phyloP scores from a whole-genome alignment of 2,888 invertebrate species.

The Ditula angustiorana region DNA sequence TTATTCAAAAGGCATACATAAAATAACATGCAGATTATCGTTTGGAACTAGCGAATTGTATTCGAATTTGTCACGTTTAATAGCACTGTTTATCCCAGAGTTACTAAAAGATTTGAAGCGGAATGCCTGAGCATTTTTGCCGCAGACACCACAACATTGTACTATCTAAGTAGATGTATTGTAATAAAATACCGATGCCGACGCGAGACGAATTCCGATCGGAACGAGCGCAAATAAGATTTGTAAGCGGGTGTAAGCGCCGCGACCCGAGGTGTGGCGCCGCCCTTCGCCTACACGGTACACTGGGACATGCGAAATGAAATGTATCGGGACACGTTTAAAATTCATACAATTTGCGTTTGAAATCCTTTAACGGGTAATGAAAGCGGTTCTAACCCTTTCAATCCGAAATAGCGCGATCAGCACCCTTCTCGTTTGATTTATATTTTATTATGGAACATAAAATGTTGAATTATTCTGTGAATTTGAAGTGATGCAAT shows the following conservation, averaged over 20 bases:
- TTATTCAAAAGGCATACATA: not conserved
- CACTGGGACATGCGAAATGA: conserved; percentile 52
- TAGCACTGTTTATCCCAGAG: conserved; percentile 7
- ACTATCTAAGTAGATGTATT: conserved; percentile 45
- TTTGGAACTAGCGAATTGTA: not conserved
- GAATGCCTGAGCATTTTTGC: conserved; percentile 17
- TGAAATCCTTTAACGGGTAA: conserved; percentile 10
- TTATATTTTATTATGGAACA: not conserved
- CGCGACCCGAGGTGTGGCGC: conserved; percentile 46
- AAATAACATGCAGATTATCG: not conserved
- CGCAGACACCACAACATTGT: conserved; percentile 24
- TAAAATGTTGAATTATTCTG: not conserved
- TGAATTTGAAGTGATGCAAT: no score
- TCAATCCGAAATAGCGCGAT: not conserved
- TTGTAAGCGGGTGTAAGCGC: conserved; percentile 61
- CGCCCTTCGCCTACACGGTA: conserved; percentile 30
- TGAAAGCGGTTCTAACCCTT: not conserved
- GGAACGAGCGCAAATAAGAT: conserved; percentile 72
- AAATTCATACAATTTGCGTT: conserved; percentile 18
- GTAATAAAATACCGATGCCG: conserved; percentile 65
- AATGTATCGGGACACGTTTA: conserved; percentile 17
- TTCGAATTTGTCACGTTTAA: not conserved
- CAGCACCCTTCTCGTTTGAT: not conserved
- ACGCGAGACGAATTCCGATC: conserved; percentile 64
- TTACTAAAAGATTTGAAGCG: conserved; percentile 7